These are phyloP conservation scores for Phaonia tiefii DNA, from an alignment of 2,888 invertebrate genomes.

Conservation along the genomic window DNA sequence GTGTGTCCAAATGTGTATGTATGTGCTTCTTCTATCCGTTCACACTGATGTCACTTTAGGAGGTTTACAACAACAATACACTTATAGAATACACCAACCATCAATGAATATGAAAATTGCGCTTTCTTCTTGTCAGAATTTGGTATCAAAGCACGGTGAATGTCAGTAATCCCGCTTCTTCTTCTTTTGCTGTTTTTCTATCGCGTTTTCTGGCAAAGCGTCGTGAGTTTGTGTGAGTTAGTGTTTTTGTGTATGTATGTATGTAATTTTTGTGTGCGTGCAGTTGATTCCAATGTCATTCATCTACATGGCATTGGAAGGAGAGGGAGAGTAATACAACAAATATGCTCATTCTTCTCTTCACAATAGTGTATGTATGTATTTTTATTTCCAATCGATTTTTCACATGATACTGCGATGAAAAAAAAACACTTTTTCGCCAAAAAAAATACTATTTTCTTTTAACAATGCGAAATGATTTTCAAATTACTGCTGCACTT, in stretches of 20 bases:
- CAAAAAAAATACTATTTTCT: too few species aligned
- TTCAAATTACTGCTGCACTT: background rate
- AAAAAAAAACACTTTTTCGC: conserved; percentile 23
- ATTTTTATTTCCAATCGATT: conserved; percentile 76
- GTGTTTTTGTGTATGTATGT: background rate
- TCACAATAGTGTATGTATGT: conserved; percentile 27
- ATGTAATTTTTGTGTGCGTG: conserved; percentile 20
- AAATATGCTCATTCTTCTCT: conserved; percentile 14
- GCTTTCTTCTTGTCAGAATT: conserved; percentile 58
- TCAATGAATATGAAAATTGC: conserved; percentile 60
- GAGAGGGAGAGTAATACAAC: conserved; percentile 24
- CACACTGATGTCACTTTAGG: conserved; percentile 65
- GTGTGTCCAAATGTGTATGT: conserved; percentile 30
- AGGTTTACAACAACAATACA: conserved; percentile 60
- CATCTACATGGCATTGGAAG: conserved; percentile 67
- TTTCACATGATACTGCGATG: conserved; percentile 76
- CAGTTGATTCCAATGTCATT: conserved; percentile 66
- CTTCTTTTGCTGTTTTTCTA: conserved; percentile 35
- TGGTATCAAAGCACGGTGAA: conserved; percentile 52
- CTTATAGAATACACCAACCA: conserved; percentile 34
- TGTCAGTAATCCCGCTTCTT: conserved; percentile 21
- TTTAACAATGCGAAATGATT: background rate
- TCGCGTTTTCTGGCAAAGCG: conserved; percentile 37
- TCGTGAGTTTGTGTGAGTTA: conserved; percentile 43
- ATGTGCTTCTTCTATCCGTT: conserved; percentile 36